Conservation (phyloP, 1,140 invertebrate genomes). For the Meloidogyne chitwoodi region DNA sequence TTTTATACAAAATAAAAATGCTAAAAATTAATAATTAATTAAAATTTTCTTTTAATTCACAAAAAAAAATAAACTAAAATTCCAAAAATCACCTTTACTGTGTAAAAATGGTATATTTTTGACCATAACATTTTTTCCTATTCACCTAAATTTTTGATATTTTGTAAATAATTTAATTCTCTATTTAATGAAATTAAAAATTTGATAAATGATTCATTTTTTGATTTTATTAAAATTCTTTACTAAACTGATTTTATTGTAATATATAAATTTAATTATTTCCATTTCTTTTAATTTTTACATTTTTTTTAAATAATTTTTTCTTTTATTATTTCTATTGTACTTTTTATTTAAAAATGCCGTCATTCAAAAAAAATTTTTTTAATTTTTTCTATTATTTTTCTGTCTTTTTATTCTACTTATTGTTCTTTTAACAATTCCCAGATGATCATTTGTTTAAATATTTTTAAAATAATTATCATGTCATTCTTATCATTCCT, state of each 20-base stretch:
- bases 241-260: background rate
- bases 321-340: background rate
- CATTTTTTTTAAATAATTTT: background rate
- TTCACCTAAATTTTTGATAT: background rate
- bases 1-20: no score
- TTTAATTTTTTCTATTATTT: background rate
- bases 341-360: background rate
- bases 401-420: no score
- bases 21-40: no score
- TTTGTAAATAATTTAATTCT: background rate
- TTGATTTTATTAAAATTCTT: background rate
- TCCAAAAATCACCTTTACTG: background rate
- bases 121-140: background rate
- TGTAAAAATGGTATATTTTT: background rate
- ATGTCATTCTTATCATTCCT: background rate
- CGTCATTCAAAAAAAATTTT: background rate
- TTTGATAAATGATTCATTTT: background rate
- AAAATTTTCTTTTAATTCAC: no score
- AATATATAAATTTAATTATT: background rate
- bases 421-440: background rate
- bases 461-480: background rate
- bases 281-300: background rate
- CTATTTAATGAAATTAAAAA: background rate
- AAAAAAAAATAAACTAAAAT: no score
- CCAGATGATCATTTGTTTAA: background rate